Base-by-base conservation (phyloP, 1,140 invertebrate genomes). In the Formica exsecta region DNA sequence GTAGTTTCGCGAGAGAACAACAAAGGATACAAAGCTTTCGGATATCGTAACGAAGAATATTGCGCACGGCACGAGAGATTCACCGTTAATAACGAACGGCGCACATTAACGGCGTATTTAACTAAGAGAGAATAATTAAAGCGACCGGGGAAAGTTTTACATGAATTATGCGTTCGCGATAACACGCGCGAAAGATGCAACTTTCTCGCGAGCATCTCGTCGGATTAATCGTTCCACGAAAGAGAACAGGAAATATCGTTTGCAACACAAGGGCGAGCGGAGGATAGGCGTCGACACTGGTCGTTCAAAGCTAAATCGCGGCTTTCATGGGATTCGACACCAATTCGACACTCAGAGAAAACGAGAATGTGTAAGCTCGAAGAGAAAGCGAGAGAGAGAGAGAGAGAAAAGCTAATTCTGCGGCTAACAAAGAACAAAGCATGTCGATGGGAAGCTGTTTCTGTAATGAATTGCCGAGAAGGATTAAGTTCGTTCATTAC, bases 251-350 rank as follows among this genome's bases (percentile, higher is more conserved):
- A 83, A 83, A 44, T 61, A 51, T 6, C 48, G 16, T 6, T 54
- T 22, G 68, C 25, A 9, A 73, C 36, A 62, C 11, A 61, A 57
- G 79, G 19, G 8, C 25, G 59, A 68, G 44, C 7, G n/a, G 54
- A 19, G 87, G 16, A 54, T 73, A 73, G 29, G 29, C 70, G 70
- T 83, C 54, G 79, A 74, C 68, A 54, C 61, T 44, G 65, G 9
- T 79, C 61, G 41, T 73, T 80, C 73, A 59, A 68, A 89, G 66
- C 57, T 90, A 89, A 90, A 89, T 89, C 66, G 79, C 64, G 57
- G 80, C 68, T 61, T 89, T 80, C 85, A 68, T 64, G 77, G 70
- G 68, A 89, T 86, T 89, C 87, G 84, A 73, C 70, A 61, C 68
- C 80, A 29, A 54, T 51, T 59, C 13, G 57, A 51, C 77, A 22